phyloP scores from a whole-genome alignment of 2,888 invertebrate genomes.

The Caenorhabditis afra region DNA sequence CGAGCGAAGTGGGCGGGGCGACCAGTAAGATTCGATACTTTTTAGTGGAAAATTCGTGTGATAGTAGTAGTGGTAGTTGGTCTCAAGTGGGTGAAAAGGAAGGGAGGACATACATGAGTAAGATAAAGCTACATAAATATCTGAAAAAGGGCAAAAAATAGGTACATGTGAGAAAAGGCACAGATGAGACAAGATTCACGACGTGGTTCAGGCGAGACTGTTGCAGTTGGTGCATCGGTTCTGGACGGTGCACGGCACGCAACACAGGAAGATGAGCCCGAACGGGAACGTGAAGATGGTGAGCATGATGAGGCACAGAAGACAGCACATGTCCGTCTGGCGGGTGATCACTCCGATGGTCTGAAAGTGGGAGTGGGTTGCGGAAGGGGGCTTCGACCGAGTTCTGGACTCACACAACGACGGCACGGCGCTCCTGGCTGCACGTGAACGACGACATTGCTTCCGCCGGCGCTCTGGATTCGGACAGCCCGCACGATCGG shows the following conservation, averaged over 20 bases:
- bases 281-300: conserved; percentile 79
- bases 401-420: conserved; percentile 65
- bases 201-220: conserved; percentile 51
- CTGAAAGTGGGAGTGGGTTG: conserved; percentile 60
- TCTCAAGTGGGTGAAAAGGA: too few species aligned
- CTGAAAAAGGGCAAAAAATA: too few species aligned
- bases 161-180: neutral
- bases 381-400: too few species aligned
- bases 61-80: too few species aligned
- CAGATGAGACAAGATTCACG: neutral
- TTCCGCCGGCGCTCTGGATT: conserved; percentile 29
- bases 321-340: conserved; percentile 77
- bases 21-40: too few species aligned
- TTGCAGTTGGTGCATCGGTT: conserved; percentile 65
- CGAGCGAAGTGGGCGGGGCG: too few species aligned
- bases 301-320: conserved; percentile 75
- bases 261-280: conserved; percentile 77
- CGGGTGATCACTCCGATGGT: conserved; percentile 66
- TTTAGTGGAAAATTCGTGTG: too few species aligned
- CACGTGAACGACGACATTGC: conserved; percentile 58
- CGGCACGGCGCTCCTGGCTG: conserved; percentile 57
- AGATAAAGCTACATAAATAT: too few species aligned
- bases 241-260: conserved; percentile 75
- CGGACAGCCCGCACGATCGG: conserved; percentile 31
- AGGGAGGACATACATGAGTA: too few species aligned